These are phyloP conservation scores for Bostrychus sinensis DNA, from an alignment of 2,113 vertebrate genomes.

Conservation along the genomic window DNA sequence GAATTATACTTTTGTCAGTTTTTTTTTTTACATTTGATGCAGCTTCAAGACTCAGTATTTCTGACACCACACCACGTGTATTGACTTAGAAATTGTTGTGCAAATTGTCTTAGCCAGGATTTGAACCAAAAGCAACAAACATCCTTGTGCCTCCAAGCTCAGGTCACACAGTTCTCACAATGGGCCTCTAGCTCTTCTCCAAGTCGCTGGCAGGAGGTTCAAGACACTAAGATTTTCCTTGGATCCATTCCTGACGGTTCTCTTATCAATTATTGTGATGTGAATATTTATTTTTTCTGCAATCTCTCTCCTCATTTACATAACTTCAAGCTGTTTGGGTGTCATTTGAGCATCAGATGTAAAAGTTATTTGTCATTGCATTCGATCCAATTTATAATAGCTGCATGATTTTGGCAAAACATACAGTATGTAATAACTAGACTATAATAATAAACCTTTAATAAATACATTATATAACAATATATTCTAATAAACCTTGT, in stretches of 20 bases:
- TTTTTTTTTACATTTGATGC: too few relatives aligned
- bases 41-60: too few relatives aligned
- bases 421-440: too few relatives aligned
- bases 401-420: too few relatives aligned
- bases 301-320: not conserved
- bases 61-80: not conserved
- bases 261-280: not conserved
- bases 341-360: not conserved
- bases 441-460: too few relatives aligned
- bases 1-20: too few relatives aligned
- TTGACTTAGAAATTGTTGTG: not conserved
- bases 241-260: not conserved
- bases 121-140: not conserved
- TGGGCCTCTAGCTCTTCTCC: too few relatives aligned
- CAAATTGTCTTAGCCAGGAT: conserved; percentile 1
- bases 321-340: not conserved
- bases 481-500: too few relatives aligned
- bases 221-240: too few relatives aligned
- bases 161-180: not conserved
- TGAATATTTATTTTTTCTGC: not conserved
- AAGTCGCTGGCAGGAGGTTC: too few relatives aligned
- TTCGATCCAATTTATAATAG: too few relatives aligned
- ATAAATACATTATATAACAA: too few relatives aligned
- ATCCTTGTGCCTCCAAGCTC: not conserved
- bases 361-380: not conserved